Evolutionary conservation across 2,888 invertebrate species (phyloP), one percentile per base, ranked within the genome.

Genomic region (Alloplasta piceator): DNA sequence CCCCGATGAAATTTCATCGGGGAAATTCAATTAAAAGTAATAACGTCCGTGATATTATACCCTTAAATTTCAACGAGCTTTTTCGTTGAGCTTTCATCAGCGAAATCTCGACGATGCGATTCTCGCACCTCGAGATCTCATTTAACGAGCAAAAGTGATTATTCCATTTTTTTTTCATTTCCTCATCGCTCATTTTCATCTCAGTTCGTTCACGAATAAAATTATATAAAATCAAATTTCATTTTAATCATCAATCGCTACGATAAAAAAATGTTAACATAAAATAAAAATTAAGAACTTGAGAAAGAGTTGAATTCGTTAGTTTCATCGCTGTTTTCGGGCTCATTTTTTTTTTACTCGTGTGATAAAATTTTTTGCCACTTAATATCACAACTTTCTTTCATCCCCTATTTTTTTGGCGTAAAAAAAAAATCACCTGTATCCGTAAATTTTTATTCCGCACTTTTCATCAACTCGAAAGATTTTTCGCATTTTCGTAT

Each of bases 1-100:
- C 43, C 67, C 78, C 85, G 87, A 89, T 89, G 89, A 90, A 90
- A 91, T 91, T 91, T 90, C 89, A 90, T 89, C 88, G 85, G 85
- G 85, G 84, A 86, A 88, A 91, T 91, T 91, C 91, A 48, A 91
- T 91, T 91, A 91, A 91, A 91, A 90, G 86, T 91, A 89, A 90
- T 90, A 85, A 84, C 83, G 85, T 86, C 78, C 77, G 70, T 55
- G 52, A 75, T 55, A 81, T 82, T 82, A 82, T 80, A 78, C 78
- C 61, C 68, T 56, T 38, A 66, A 78, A n/a, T 55, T 68, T 52
- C 46, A 39, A 68, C 5, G 64, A 52, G 75, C 48, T 81, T 75
- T 77, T 80, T 77, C 48, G 60, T 12, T 64, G 38, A 71, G 46
- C 68, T 73, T 77, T 70, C 50, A 52, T 63, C 50, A 68, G 52